Conservation (phyloP, 2,113 vertebrate genomes). For the Formicarius rufipectus region DNA sequence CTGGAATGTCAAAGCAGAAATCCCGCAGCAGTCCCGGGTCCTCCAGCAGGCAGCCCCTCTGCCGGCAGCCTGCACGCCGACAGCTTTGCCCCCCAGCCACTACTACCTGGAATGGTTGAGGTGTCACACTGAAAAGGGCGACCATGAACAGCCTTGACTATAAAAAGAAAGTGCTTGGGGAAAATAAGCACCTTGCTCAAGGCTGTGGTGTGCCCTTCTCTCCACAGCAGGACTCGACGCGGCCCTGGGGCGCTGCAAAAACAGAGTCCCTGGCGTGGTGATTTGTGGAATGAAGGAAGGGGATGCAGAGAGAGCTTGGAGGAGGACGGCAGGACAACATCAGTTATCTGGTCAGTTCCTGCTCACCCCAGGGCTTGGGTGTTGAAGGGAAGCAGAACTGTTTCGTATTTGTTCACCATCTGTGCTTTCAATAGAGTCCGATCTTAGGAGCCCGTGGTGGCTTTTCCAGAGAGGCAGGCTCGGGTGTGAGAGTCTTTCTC, state of each 20-base stretch:
- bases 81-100: background rate
- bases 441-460: background rate
- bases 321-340: background rate
- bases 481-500: constrained; percentile 11
- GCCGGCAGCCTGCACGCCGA: background rate
- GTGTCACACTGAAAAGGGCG: background rate
- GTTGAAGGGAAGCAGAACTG: background rate
- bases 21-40: background rate
- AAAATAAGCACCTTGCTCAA: background rate
- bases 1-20: background rate
- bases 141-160: rapidly evolving
- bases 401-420: background rate
- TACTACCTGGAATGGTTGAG: background rate
- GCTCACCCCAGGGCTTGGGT: background rate
- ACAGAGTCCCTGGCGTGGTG: background rate
- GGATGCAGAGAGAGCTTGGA: background rate
- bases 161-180: background rate
- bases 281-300: background rate
- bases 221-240: background rate
- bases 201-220: background rate
- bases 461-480: background rate
- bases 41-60: background rate
- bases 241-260: background rate
- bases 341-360: background rate
- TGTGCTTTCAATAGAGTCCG: background rate